Conservation (phyloP, 2,113 vertebrate species). For the Catharus minimus region DNA sequence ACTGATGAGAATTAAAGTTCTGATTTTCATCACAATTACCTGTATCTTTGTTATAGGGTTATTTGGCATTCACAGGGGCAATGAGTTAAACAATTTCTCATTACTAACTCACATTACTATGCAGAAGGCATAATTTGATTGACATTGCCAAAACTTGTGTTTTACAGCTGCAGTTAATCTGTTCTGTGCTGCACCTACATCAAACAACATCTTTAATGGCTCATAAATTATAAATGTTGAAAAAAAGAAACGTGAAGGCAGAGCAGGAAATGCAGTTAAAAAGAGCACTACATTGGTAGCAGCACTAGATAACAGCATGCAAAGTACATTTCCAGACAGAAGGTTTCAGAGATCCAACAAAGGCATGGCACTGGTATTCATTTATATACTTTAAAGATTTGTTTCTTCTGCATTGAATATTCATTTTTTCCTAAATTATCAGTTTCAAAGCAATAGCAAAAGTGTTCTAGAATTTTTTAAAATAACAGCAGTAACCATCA, state of each 20-base stretch:
- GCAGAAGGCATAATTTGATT: slow-evolving; percentile 9
- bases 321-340: neutral
- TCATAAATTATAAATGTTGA: slow-evolving; percentile 15
- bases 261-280: neutral
- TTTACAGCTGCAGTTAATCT: neutral
- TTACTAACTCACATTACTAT: neutral
- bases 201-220: neutral
- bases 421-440: neutral
- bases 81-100: slow-evolving; percentile 2
- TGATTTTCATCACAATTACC: neutral
- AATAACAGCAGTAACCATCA: neutral
- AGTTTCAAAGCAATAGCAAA: neutral
- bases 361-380: neutral
- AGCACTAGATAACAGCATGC: neutral
- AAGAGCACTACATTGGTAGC: neutral
- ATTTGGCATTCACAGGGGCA: neutral
- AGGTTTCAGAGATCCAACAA: neutral
- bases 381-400: neutral
- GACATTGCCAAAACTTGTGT: neutral
- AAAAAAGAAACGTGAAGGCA: neutral
- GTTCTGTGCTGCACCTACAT: neutral
- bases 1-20: neutral
- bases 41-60: neutral
- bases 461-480: neutral
- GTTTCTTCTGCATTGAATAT: neutral